These are phyloP conservation scores for Epinotia ramella DNA, from an alignment of 2,888 invertebrate genomes.

Conservation along the genomic window DNA sequence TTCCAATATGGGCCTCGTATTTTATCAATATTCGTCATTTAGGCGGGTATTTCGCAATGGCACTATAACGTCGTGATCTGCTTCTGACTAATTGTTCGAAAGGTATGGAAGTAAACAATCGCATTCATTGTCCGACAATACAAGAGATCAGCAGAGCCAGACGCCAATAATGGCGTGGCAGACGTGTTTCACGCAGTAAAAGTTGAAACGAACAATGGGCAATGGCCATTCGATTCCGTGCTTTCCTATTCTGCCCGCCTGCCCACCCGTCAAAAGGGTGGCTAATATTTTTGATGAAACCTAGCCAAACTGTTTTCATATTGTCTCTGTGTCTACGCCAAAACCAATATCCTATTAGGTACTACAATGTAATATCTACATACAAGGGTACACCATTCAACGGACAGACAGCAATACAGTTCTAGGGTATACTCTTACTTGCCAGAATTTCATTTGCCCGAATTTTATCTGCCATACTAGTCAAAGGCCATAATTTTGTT, in stretches of 20 bases:
- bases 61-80: constrained; percentile 60
- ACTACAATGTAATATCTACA: not conserved
- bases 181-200: constrained; percentile 71
- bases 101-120: constrained; percentile 65
- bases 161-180: constrained; percentile 65
- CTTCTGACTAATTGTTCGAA: constrained; percentile 66
- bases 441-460: too few species aligned
- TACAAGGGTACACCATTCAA: not conserved
- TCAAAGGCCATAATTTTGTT: too few species aligned
- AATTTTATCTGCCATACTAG: too few species aligned
- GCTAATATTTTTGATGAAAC: constrained; percentile 33
- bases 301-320: constrained; percentile 18
- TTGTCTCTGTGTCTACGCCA: not conserved
- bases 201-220: constrained; percentile 71
- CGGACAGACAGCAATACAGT: not conserved
- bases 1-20: constrained; percentile 34
- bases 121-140: constrained; percentile 67
- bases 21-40: constrained; percentile 32
- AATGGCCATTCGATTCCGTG: constrained; percentile 70
- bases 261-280: constrained; percentile 39
- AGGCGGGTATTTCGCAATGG: constrained; percentile 45
- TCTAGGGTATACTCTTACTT: too few species aligned
- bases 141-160: constrained; percentile 56
- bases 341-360: not conserved
- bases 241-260: constrained; percentile 63